Conservation (phyloP, 1,140 invertebrate genomes). For the Oreohelix idahoensis region DNA sequence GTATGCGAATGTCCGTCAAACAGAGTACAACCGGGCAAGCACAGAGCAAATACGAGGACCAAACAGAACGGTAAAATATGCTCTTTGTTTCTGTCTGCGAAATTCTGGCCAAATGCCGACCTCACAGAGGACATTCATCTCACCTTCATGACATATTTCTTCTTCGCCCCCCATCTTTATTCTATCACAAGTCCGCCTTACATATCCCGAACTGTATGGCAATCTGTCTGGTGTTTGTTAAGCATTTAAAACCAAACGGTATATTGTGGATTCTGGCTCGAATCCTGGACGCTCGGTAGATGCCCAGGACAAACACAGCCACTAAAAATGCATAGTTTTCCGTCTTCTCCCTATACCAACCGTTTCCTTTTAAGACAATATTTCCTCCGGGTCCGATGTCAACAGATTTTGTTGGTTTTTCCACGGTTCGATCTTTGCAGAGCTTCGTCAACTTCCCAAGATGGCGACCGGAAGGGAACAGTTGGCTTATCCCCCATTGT, state of each 20-base stretch:
- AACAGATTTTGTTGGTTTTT: constrained; percentile 22
- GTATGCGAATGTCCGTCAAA: not conserved
- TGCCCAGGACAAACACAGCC: constrained; percentile 4
- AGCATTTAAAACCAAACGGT: constrained; percentile 19
- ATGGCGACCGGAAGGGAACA: constrained; percentile 30
- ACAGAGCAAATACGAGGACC: not conserved
- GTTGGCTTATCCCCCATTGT: constrained; percentile 28
- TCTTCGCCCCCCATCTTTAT: not conserved
- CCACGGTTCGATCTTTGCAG: constrained; percentile 29
- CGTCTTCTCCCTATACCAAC: not conserved
- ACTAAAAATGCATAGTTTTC: not conserved
- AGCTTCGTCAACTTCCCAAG: constrained; percentile 31
- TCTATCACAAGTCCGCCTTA: not conserved
- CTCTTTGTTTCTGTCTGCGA: constrained; percentile 22
- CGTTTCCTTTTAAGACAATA: not conserved
- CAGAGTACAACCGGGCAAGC: not conserved
- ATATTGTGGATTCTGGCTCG: not conserved
- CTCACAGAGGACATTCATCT: constrained; percentile 5
- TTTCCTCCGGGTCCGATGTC: constrained; percentile 6
- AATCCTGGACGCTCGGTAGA: constrained; percentile 2
- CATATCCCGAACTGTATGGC: constrained; percentile 8
- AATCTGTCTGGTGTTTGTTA: not conserved
- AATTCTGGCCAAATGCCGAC: constrained; percentile 16
- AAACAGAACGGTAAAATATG: constrained; percentile 6
- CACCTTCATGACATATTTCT: constrained; percentile 3